Base-by-base conservation (phyloP, 2,113 vertebrate species). In the Clarias magur region DNA sequence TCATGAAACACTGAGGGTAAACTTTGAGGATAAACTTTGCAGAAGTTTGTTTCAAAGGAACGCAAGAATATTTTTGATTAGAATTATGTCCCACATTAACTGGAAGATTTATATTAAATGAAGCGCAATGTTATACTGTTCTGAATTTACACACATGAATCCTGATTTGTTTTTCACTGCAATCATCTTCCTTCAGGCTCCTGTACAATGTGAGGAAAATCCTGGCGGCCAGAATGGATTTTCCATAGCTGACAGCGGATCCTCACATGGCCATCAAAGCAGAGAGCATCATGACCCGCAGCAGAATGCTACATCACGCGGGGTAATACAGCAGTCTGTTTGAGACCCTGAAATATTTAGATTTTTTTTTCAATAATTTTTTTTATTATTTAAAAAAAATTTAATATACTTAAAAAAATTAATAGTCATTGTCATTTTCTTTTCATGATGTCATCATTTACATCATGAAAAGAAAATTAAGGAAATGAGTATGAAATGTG, bases 151-250 rank as follows among this genome's bases (percentile, higher is more conserved):
- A 72, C 34, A 38, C 3, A 38, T 42, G 2, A 72, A 42, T 72
- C 34, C 13, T 23, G 60, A 62, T 62, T 13, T 16, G 13, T 30
- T 68, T 68, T 5, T 68, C 4, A 16, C 16, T 15, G 15, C 17
- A 15, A 16, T 30, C 13, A 30, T 68, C 1, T 67, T 4, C 0
- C 25, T 34, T 30, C 10, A 84, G 80, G 17, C 17, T 73, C 63
- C 68, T 38, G 27, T 84, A n/a, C 27, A 84, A 57, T 59, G 68
- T 73, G 21, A 16, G 53, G 53, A 84, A 54, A 72, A 84, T 25
- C 30, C 54, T 73, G 54, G 60, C 12, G 19, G 53, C 10, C 68
- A 42, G 13, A 17, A 84, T 60, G 83, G 82, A 13, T 5, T 0
- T 0, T 10, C 75, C 13, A 17, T 75, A 62, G n/a, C 3, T 62